Evolutionary conservation across 2,797 vertebrate species (phyloP).

Genomic region (Chaunax sp.): DNA sequence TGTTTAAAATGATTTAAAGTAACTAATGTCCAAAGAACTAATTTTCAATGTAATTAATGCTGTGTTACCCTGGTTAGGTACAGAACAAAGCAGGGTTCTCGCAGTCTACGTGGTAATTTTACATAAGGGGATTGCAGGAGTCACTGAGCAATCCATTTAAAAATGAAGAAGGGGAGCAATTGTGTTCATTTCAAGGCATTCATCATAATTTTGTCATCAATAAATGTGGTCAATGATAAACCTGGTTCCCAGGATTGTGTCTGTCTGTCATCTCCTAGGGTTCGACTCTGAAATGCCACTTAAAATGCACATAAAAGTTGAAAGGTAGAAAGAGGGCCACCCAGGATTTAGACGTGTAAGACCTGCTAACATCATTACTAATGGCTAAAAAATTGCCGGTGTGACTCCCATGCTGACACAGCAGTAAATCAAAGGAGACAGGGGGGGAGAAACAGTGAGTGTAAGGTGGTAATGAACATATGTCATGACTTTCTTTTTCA

Average conservation of each 20-base stretch:
- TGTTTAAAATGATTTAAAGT: neutral
- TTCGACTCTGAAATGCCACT: no score
- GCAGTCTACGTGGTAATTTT: neutral
- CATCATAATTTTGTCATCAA: no score
- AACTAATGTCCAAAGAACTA: neutral
- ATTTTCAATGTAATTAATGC: no score
- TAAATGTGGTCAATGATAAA: no score
- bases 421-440: constrained; percentile 42
- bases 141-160: neutral
- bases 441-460: neutral
- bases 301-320: no score
- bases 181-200: neutral
- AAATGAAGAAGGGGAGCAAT: neutral
- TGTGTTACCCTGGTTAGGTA: no score
- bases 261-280: no score
- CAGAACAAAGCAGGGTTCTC: no score
- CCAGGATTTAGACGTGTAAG: constrained; percentile 59
- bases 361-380: constrained; percentile 48
- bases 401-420: constrained; percentile 31
- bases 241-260: no score
- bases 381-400: constrained; percentile 49
- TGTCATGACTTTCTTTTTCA: no score
- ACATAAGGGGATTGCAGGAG: neutral
- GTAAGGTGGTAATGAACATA: no score
- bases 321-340: constrained; percentile 44